Base-by-base conservation (phyloP, 2,797 vertebrate species). In the Ceyx erithaca region DNA sequence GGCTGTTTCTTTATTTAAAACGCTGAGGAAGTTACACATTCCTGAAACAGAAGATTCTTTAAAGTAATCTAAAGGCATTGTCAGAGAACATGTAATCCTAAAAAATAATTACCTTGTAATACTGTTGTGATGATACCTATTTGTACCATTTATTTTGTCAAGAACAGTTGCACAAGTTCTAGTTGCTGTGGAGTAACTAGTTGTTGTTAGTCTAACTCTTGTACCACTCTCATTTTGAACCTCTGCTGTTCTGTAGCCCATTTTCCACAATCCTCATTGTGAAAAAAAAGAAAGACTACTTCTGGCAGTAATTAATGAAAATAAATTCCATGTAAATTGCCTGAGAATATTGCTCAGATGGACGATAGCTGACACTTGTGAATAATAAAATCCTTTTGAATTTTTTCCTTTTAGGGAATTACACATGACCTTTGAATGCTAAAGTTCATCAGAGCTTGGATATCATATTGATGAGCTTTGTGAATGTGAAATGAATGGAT, bases 401-500 rank as follows among this genome's bases (percentile, higher is more conserved):
- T 83, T 87, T 89, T 90, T 30, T 46, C 8, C 58, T 85, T 58
- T 75, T 61, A 58, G 46, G 35, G 58, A 31, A 80, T 94, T 84
- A 62, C 35, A 41, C 1, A 0, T 4, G 17, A 83, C 79, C 58
- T 89, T 91, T 87, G 71, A 80, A 87, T 77, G 49, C 46, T 80
- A 14, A 87, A 80, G n/a, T 93, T 88, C 62, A 55, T 87, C 85
- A 90, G 43, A 80, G 46, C 49, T 68, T 89, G 79, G 71, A 70
- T 94, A 90, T 90, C 88, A 66, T 89, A 68, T 90, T 94, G 89
- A 88, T 85, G 81, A 80, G 54, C 58, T 75, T 92, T 18, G 0
- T 87, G n/a, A n/a, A n/a, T n/a, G n/a, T n/a, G n/a, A 92, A 94
- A 85, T 85, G 68, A 90, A 82, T 67, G 59, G 59, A 69, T 77